phyloP scores from a whole-genome alignment of 2,113 vertebrate genomes.

The Choloepus hoffmanni region DNA sequence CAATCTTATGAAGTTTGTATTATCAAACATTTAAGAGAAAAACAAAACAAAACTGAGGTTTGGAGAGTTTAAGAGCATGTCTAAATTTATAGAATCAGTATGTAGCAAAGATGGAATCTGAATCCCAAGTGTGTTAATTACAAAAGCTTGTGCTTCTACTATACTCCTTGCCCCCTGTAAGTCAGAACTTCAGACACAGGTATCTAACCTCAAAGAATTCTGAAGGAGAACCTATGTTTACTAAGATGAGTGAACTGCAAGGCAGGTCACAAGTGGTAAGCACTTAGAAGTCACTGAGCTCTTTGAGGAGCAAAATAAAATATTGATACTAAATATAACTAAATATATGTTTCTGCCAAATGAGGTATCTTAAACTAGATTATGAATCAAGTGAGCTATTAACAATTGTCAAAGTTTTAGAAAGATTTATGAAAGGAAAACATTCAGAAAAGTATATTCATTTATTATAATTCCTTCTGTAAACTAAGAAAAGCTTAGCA shows the following conservation, averaged over 20 bases:
- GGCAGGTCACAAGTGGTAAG: neutral
- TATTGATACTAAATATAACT: neutral
- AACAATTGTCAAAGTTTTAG: slow-evolving; percentile 28
- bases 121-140: neutral
- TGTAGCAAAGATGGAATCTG: neutral
- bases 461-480: slow-evolving; percentile 24
- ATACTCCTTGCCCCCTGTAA: neutral
- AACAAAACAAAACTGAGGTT: neutral
- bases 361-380: neutral
- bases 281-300: neutral
- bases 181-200: neutral
- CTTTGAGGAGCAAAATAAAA: neutral
- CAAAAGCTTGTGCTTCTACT: neutral
- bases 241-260: neutral
- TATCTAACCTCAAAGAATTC: neutral
- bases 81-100: slow-evolving; percentile 16
- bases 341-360: neutral
- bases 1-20: neutral
- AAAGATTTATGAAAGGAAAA: slow-evolving; percentile 55
- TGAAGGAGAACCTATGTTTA: neutral
- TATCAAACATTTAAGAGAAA: neutral
- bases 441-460: neutral
- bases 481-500: neutral
- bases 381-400: neutral
- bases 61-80: slow-evolving; percentile 4